Evolutionary conservation across 2,113 vertebrate genomes (phyloP), one percentile per base, ranked within the genome.

Genomic region (Prunella fulvescens): DNA sequence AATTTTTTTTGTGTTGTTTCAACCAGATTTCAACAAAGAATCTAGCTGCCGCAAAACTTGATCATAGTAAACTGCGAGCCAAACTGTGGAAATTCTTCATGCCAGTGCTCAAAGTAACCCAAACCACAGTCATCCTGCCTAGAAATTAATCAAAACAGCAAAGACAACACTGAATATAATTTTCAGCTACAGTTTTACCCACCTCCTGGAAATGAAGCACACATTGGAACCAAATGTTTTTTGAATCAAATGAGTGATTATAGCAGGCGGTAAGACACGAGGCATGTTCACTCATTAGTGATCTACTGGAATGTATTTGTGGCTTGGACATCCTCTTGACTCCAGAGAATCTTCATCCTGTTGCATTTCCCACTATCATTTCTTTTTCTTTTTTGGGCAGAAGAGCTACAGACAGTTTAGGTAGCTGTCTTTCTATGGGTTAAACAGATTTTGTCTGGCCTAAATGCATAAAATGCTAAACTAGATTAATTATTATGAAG

Each of bases 281-380:
- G 90, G 93, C 85, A 91, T 95, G 85, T 95, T 97, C 95, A 80
- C 94, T 97, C 96, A 95, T 97, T 96, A 95, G 93, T 95, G 95
- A 95, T 93, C 91, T 93, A 80, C 87, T 95, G 95, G 94, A 96
- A 96, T 77, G 81, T 72, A 91, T 91, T 95, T 96, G 94, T 70
- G 95, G 96, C 90, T 97, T 96, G 95, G 95, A 96, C 78, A 97
- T 95, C 91, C 89, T 96, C 78, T 91, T 87, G 62, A 65, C 78
- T 94, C 70, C 78, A 86, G 87, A 91, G 91, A 93, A 88, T 95
- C 54, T 70, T 95, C 84, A 73, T 94, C 35, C 42, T 81, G 33
- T 82, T 85, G 74, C 50, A 47, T 84, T 95, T 95, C 70, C 70
- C 81, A 62, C 25, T 93, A 45, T 18, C 7, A 3, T 93, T 87